Percentiles rank a stretch among this genome's conserved stretches.
Evolutionary conservation across 1,140 invertebrate genomes (phyloP).

Genomic region (Aradophagus sp.): DNA sequence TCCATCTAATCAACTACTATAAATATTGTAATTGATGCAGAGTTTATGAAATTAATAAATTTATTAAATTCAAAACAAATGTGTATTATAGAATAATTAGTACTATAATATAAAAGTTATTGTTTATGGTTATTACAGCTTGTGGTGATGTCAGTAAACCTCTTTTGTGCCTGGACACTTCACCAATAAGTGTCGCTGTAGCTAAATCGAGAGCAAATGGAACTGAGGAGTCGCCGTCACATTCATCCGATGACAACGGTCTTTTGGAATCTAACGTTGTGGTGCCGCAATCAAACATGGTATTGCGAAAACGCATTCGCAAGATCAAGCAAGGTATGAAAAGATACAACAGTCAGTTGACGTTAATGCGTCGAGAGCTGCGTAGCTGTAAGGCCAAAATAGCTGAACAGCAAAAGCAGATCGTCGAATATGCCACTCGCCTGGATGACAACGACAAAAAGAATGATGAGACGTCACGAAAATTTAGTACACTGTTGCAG

Average conservation of each 20-base stretch:
- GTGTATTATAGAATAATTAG: too few relatives aligned
- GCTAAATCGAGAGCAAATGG: conserved; percentile 68
- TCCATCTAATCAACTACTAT: too few relatives aligned
- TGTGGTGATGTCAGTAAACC: conserved; percentile 78
- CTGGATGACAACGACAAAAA: conserved; percentile 92
- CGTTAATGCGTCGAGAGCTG: conserved; percentile 83
- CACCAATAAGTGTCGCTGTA: conserved; percentile 74
- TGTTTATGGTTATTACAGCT: too few relatives aligned
- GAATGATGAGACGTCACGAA: conserved; percentile 89
- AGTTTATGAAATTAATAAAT: too few relatives aligned
- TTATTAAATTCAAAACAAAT: too few relatives aligned
- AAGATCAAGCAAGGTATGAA: conserved; percentile 93
- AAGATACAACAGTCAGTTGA: conserved; percentile 86
- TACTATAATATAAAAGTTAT: too few relatives aligned
- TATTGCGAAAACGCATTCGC: conserved; percentile 86
- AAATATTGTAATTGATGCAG: too few relatives aligned
- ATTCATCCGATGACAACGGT: conserved; percentile 73
- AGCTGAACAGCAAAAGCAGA: conserved; percentile 87
- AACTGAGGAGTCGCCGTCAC: conserved; percentile 69
- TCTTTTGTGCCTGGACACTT: conserved; percentile 79
- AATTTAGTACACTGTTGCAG: conserved; percentile 90
- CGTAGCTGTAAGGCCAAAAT: conserved; percentile 86
- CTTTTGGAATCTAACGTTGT: conserved; percentile 74
- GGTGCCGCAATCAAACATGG: conserved; percentile 83
- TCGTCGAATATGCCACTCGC: conserved; percentile 86